Evolutionary conservation across 2,113 vertebrate genomes (phyloP).

Genomic region (Rattus norvegicus): DNA sequence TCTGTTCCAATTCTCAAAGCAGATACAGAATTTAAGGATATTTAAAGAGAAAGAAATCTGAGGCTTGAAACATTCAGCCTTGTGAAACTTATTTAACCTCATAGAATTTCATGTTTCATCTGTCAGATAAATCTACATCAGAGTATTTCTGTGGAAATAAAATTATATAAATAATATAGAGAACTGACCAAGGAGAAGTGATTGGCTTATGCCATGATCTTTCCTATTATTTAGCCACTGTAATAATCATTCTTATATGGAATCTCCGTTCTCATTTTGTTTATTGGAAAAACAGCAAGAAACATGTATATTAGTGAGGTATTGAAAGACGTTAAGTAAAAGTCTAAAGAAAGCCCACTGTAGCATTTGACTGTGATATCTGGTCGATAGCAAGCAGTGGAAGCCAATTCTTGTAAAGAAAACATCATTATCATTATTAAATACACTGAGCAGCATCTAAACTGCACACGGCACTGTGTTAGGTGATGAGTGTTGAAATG

Average conservation of each 20-base stretch:
- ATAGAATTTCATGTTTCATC: conserved; percentile 41
- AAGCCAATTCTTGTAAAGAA: not conserved
- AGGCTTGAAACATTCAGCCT: not conserved
- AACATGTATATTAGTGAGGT: not conserved
- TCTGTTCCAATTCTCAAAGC: not conserved
- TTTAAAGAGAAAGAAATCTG: not conserved
- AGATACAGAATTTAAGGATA: not conserved
- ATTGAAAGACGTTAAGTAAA: not conserved
- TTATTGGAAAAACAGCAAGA: conserved; percentile 22
- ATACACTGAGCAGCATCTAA: not conserved
- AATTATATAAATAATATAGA: conserved; percentile 11
- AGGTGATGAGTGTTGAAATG: not conserved
- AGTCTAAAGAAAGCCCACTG: not conserved
- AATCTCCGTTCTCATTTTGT: not conserved
- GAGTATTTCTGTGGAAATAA: conserved; percentile 14
- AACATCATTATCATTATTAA: not conserved
- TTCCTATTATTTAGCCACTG: not conserved
- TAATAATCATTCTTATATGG: not conserved
- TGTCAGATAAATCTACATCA: conserved; percentile 24
- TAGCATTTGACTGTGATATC: not conserved
- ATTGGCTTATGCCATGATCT: not conserved
- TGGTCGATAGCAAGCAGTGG: not conserved
- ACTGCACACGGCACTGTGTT: not conserved
- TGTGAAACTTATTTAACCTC: not conserved
- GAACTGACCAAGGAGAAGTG: not conserved